phyloP scores from a whole-genome alignment of 2,888 invertebrate species.

The Idaea dimidiata region DNA sequence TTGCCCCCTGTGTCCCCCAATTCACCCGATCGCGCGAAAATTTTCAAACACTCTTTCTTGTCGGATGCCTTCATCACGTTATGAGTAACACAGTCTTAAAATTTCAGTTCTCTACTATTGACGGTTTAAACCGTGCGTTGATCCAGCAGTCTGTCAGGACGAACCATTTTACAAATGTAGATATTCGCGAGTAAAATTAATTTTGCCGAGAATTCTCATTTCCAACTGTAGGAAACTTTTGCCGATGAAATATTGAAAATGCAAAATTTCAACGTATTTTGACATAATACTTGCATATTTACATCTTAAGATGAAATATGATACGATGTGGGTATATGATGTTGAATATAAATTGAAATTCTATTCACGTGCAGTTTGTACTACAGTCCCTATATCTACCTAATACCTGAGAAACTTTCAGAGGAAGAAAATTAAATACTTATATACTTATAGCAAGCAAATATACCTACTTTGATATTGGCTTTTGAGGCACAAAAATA shows the following conservation, averaged over 20 bases:
- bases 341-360: neutral
- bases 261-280: neutral
- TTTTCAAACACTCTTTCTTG: neutral
- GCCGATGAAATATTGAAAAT: neutral
- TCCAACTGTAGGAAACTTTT: neutral
- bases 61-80: too few relatives aligned
- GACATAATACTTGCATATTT: neutral
- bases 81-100: too few relatives aligned
- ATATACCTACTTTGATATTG: neutral
- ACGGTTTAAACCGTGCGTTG: too few relatives aligned
- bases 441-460: neutral
- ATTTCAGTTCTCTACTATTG: too few relatives aligned
- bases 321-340: neutral
- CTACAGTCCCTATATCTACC: neutral
- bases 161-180: too few relatives aligned
- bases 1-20: too few relatives aligned
- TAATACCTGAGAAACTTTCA: neutral
- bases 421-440: neutral
- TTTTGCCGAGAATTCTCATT: neutral
- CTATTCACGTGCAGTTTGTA: neutral
- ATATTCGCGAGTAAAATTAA: neutral
- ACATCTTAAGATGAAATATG: neutral
- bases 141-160: too few relatives aligned
- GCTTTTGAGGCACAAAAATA: neutral
- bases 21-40: neutral